A percentile compares a stretch with the other conserved stretches of the same genome.
Conservation (phyloP, 2,113 vertebrate genomes). For the Rhynchomys soricoides region DNA sequence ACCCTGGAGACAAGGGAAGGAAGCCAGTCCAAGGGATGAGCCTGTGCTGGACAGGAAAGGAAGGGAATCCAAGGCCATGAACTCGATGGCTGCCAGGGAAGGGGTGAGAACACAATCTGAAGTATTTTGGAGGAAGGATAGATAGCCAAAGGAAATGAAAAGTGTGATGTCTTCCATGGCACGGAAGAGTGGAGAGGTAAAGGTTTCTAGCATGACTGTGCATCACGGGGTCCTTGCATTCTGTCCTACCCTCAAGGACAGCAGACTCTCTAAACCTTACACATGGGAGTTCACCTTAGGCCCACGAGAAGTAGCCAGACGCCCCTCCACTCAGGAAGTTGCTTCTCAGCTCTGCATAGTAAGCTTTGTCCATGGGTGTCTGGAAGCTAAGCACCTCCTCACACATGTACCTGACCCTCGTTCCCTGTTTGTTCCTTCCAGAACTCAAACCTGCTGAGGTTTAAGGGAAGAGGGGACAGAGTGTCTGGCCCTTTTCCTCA, state of each 20-base stretch:
- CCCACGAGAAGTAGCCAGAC: neutral
- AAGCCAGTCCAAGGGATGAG: neutral
- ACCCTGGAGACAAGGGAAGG: neutral
- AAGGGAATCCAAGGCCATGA: neutral
- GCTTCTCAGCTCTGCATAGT: neutral
- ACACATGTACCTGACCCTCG: neutral
- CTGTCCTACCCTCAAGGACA: neutral
- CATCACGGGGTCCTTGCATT: neutral
- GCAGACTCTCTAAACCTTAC: neutral
- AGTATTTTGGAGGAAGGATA: neutral
- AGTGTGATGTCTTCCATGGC: slow-evolving; percentile 2
- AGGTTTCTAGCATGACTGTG: neutral
- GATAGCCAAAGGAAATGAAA: slow-evolving; percentile 10
- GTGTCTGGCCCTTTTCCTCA: neutral
- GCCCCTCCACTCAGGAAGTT: neutral
- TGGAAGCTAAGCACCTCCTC: neutral
- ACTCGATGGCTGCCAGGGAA: neutral
- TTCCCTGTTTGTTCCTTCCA: neutral
- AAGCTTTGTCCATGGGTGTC: neutral
- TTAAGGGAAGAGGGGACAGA: neutral
- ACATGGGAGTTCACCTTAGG: neutral
- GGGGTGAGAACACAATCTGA: neutral
- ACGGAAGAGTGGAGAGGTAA: neutral
- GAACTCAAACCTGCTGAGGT: neutral
- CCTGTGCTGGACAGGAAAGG: neutral